Evolutionary conservation across 2,113 vertebrate species (phyloP).

Genomic region (Lota lota): DNA sequence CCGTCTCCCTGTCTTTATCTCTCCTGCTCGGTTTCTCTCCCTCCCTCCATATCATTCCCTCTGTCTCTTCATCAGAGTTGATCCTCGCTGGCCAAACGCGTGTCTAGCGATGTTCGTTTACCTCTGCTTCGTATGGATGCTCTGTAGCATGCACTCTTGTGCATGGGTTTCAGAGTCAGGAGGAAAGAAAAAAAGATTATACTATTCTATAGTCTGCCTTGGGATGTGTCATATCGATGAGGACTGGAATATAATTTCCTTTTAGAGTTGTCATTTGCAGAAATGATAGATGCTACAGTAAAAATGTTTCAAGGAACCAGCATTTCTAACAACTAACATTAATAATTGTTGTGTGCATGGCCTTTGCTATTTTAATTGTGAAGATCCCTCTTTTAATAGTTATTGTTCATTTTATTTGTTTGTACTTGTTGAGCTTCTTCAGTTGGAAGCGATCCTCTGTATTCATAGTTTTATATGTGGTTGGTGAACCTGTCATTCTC

Average conservation of each 20-base stretch:
- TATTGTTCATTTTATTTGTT: slow-evolving; percentile 16
- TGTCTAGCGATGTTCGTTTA: no score
- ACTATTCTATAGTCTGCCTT: neutral
- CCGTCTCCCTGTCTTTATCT: no score
- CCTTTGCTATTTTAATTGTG: slow-evolving; percentile 41
- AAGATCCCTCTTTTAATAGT: slow-evolving; percentile 27
- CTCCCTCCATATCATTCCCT: no score
- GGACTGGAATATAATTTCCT: neutral
- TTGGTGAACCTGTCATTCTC: slow-evolving; percentile 60
- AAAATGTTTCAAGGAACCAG: slow-evolving; percentile 33
- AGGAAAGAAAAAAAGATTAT: neutral
- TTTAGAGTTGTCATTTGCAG: slow-evolving; percentile 17
- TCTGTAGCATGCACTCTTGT: neutral
- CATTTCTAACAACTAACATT: slow-evolving; percentile 49
- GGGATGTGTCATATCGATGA: neutral
- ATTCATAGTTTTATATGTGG: slow-evolving; percentile 62
- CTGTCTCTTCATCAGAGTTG: no score
- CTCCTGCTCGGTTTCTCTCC: no score
- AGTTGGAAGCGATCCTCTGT: slow-evolving; percentile 46
- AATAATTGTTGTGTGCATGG: slow-evolving; percentile 51
- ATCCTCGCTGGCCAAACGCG: no score
- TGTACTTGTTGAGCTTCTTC: slow-evolving; percentile 28
- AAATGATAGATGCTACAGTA: slow-evolving; percentile 25
- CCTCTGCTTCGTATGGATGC: no score
- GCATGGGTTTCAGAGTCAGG: neutral